Evolutionary conservation across 2,113 vertebrate genomes (phyloP), one percentile per base, ranked within the genome.

Genomic region (Cyprinodon brontotheroides): DNA sequence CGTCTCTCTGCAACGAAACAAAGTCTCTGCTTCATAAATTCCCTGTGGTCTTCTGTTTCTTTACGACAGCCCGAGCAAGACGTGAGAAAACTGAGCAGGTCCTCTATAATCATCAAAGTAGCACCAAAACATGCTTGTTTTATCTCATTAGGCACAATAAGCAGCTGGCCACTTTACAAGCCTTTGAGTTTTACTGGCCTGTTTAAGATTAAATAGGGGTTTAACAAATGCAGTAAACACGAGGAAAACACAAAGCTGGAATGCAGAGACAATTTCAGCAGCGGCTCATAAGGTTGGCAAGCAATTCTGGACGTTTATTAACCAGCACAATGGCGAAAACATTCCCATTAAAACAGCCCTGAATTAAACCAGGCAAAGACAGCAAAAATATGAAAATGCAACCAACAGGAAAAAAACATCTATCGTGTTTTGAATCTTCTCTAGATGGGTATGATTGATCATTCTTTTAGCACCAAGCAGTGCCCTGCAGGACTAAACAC

Each of bases 131-230:
- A 73, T 50, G 76, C 61, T 1, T 72, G 68, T 83, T 90, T 85
- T 85, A 82, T 87, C 72, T 80, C 67, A 87, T 78, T 74, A 76
- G 84, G 81, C 63, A 78, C 61, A 81, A 83, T 73, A 86, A 77
- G 85, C 81, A 85, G 76, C 82, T 78, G 82, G 48, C 78, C 74
- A 79, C 68, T 79, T 74, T 78, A 74, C 38, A 72, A 85, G 74
- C 70, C 39, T 81, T 45, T 60, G 48, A 73, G 61, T 79, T 85
- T 88, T 65, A 83, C 81, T 77, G 71, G 59, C 61, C 61, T 41
- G 20, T 65, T 77, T 70, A 76, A 81, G 59, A 74, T 17, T 38
- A 4, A 50, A 67, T 61, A 43, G 38, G 61, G 65, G 70, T 74
- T 59, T 68, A 72, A 84, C 71, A 70, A 53, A 1, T 0, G 17